Base-by-base conservation (phyloP, 2,888 invertebrate genomes). In the Biston betularia region DNA sequence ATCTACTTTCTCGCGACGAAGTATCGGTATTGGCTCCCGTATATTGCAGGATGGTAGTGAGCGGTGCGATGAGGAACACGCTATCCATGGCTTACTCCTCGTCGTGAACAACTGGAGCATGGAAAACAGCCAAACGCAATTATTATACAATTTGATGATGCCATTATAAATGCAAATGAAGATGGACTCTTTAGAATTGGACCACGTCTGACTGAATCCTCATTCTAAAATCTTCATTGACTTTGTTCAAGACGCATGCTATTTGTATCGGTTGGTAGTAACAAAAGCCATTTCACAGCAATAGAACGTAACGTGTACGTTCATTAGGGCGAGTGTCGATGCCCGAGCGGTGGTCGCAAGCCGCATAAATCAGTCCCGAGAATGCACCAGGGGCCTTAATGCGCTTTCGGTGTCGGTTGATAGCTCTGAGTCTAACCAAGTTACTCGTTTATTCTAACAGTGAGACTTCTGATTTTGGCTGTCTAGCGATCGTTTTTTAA, bases 331-430 rank as follows among this genome's bases (percentile, higher is more conserved):
- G 85, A 73, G 87, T 88, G 90, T 89, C 89, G 89, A 89, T 85
- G 90, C 79, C 90, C 88, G 88, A 77, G 84, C 63, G 79, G 79
- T 82, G 85, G 85, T 82, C 84, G 89, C 87, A 83, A 83, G 80
- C 88, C 90, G 92, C 90, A 93, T 93, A 91, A 92, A 93, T 92
- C 92, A 92, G 92, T 79, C 55, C 79, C 76, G 87, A 81, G 90
- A 91, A 92, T 91, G 91, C 89, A 79, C 85, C 80, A 79, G 84
- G 86, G 86, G 87, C 87, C 89, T 89, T 93, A 93, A 93, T 93
- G 93, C 89, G 92, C 90, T 93, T 92, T 92, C 84, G 87, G 87
- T 93, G 93, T 93, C 85, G 79, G 84, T 83, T 85, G 91, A 91
- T 91, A 90, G 87, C 88, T 83, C 82, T 86, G 81, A 86, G 82